phyloP scores from a whole-genome alignment of 2,113 vertebrate species.

The Hydrolagus affinis region DNA sequence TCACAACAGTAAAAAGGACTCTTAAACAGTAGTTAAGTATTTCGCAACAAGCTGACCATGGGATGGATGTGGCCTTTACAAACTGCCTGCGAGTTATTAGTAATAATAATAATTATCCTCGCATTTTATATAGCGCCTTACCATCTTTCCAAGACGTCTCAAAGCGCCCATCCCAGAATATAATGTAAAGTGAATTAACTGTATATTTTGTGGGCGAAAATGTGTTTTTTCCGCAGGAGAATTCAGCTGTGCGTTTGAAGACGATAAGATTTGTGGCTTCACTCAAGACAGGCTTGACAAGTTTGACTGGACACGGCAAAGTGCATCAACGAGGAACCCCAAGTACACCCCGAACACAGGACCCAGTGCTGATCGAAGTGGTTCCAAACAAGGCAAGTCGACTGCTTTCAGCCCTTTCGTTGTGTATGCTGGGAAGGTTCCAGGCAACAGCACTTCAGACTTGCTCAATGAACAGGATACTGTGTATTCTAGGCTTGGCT shows the following conservation, averaged over 20 bases:
- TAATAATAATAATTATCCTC: no score
- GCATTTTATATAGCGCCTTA: no score
- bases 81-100: neutral
- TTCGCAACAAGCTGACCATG: no score
- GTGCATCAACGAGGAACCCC: slow-evolving; percentile 86
- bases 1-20: no score
- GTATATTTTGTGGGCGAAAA: neutral
- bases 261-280: slow-evolving; percentile 91
- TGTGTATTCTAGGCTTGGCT: neutral
- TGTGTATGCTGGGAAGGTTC: neutral
- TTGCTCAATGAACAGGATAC: neutral
- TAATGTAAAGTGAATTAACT: no score
- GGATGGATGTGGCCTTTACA: neutral
- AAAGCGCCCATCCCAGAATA: no score
- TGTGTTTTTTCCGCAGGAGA: slow-evolving; percentile 65
- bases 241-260: slow-evolving; percentile 95
- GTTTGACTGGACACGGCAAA: slow-evolving; percentile 97
- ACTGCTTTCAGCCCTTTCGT: neutral
- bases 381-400: slow-evolving; percentile 84
- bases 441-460: neutral
- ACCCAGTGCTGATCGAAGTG: slow-evolving; percentile 76
- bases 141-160: no score
- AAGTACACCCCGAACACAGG: slow-evolving; percentile 96
- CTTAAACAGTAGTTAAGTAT: no score
- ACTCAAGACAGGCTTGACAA: slow-evolving; percentile 91